Evolutionary conservation across 2,113 vertebrate genomes (phyloP).

Genomic region (Misgurnus anguillicaudatus): DNA sequence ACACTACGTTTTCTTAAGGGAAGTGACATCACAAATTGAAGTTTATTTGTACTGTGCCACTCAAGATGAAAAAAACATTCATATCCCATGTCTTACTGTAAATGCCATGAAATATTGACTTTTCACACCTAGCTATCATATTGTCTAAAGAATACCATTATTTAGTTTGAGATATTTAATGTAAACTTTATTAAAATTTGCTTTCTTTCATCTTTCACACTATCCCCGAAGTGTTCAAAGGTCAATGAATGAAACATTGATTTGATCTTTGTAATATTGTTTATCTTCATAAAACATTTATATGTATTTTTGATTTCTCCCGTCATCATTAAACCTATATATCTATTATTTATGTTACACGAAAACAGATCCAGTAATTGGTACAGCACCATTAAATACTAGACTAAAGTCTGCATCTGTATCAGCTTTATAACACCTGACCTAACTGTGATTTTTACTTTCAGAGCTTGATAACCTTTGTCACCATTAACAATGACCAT

Average conservation of each 20-base stretch:
- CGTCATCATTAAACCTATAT: not conserved
- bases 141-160: not conserved
- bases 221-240: not conserved
- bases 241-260: not conserved
- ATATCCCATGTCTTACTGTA: not conserved
- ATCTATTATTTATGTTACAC: not conserved
- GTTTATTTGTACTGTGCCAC: not conserved
- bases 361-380: not conserved
- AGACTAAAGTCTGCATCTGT: not conserved
- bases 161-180: not conserved
- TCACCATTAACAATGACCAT: not conserved
- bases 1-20: conserved; percentile 80
- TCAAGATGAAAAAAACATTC: too few relatives aligned
- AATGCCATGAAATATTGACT: not conserved
- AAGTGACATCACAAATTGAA: conserved; percentile 30
- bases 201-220: not conserved
- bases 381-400: not conserved
- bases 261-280: not conserved
- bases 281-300: not conserved
- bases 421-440: not conserved
- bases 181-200: not conserved
- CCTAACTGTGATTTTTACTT: conserved; percentile 8
- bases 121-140: not conserved
- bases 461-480: not conserved
- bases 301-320: not conserved